Conservation (phyloP, 2,797 vertebrate species). For the Limnodromus scolopaceus region DNA sequence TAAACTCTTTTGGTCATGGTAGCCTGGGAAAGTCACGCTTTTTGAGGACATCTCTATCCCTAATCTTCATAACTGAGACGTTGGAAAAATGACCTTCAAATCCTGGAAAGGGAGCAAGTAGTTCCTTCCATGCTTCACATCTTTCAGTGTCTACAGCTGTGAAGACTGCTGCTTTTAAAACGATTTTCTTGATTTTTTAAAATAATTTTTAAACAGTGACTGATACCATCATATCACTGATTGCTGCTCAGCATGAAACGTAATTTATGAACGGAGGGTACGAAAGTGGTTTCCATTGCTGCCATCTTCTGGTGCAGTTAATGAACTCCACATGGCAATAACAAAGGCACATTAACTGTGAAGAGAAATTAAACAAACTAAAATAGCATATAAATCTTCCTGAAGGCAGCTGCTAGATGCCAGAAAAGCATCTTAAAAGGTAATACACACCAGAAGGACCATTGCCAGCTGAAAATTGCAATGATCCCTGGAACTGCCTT, state of each 20-base stretch:
- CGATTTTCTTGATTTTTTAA: background rate
- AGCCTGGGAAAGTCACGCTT: background rate
- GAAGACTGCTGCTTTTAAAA: background rate
- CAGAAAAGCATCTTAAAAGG: background rate
- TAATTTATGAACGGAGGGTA: background rate
- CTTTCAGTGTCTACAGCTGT: background rate
- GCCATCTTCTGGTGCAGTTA: conserved; percentile 61
- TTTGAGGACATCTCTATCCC: background rate
- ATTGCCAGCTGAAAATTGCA: conserved; percentile 18
- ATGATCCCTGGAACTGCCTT: background rate
- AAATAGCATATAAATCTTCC: background rate
- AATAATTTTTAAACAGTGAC: background rate
- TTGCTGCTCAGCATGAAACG: background rate
- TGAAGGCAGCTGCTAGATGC: background rate
- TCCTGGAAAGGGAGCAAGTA: background rate
- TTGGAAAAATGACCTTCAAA: background rate
- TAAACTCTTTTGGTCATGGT: background rate
- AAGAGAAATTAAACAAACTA: conserved; percentile 28
- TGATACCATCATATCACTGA: background rate
- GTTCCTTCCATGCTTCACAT: background rate
- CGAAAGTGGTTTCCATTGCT: conserved; percentile 17
- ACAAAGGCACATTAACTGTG: conserved; percentile 16
- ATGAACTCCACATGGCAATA: background rate
- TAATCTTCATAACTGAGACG: background rate
- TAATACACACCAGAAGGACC: conserved; percentile 16